Base-by-base conservation (phyloP, 2,113 vertebrate species). In the Pao palembangensis region DNA sequence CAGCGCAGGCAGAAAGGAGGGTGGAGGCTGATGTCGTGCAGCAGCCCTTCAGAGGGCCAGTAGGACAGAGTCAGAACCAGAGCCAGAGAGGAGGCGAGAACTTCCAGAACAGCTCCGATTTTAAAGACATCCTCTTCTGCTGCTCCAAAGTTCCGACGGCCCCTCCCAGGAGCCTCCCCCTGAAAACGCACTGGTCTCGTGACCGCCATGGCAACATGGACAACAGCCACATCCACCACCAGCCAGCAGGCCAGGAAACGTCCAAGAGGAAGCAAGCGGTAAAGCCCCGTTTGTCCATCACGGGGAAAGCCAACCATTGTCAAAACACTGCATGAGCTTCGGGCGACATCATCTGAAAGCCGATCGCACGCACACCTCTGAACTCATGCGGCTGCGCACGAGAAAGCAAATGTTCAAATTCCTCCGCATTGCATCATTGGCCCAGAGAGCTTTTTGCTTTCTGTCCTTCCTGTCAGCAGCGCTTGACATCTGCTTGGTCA, bases 191-290 rank as follows among this genome's bases (percentile, higher is more conserved):
- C 64, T 91, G 88, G 85, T 71, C 83, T 49, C 69, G 87, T 70
- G 91, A 91, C 50, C 62, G 77, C 62, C 86, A 79, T 41, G 75
- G 73, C 77, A 87, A 77, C 52, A 18, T 62, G 58, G 90, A 92
- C 78, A 79, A 47, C 78, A 85, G 85, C 82, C 83, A 89, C 77
- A 76, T 83, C 76, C 87, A 88, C 80, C 70, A 86, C 87, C 77
- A 86, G 82, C 83, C 18, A 44, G 51, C 78, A 64, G 48, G 66
- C 76, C 87, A 89, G 81, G 90, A 91, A 67, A 51, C 84, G 43
- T 53, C 85, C 75, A 88, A 85, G 85, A 88, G 84, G 87, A 92
- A 89, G 86, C 86, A 85, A 84, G 89, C 85, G 91, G 91, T 92
- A 92, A 89, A 47, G 88, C 69, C 69, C 82, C 79, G 73, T 85